These are phyloP conservation scores for Orchesella cincta DNA, from an alignment of 1,140 invertebrate species.

Conservation along the genomic window DNA sequence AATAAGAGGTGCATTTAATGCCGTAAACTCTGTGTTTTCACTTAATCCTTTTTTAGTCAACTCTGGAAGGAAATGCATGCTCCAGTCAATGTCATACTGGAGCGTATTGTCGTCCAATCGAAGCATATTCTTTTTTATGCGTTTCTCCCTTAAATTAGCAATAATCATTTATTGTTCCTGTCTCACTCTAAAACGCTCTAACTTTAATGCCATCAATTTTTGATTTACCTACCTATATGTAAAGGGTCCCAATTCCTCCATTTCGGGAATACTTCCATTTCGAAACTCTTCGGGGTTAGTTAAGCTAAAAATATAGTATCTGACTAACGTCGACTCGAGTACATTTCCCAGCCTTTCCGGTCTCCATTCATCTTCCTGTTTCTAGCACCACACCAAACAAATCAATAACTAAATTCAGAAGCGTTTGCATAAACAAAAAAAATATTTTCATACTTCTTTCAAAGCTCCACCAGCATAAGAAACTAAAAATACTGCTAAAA, in stretches of 20 bases:
- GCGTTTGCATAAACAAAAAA: too few species aligned
- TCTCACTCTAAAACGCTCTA: too few species aligned
- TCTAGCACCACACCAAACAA: too few species aligned
- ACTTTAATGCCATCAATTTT: too few species aligned
- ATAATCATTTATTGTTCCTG: too few species aligned
- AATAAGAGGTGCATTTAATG: background rate
- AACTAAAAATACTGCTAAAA: too few species aligned
- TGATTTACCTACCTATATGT: too few species aligned
- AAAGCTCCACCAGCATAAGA: too few species aligned
- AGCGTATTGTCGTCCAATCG: background rate
- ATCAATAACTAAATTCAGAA: too few species aligned
- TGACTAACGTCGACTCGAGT: background rate
- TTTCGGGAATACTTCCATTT: background rate
- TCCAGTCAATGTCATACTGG: background rate
- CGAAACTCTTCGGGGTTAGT: background rate
- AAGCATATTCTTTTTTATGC: background rate
- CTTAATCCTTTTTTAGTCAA: background rate
- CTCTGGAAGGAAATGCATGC: conserved; percentile 18
- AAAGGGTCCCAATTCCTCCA: conserved; percentile 7
- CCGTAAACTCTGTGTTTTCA: conserved; percentile 1
- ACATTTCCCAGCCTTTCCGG: conserved; percentile 2
- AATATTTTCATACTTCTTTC: too few species aligned
- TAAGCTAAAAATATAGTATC: background rate
- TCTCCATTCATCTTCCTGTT: conserved; percentile 11
- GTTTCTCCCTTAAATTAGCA: too few species aligned